Evolutionary conservation across 2,113 vertebrate genomes (phyloP), one percentile per base, ranked within the genome.

Genomic region (Varanus salvator): DNA sequence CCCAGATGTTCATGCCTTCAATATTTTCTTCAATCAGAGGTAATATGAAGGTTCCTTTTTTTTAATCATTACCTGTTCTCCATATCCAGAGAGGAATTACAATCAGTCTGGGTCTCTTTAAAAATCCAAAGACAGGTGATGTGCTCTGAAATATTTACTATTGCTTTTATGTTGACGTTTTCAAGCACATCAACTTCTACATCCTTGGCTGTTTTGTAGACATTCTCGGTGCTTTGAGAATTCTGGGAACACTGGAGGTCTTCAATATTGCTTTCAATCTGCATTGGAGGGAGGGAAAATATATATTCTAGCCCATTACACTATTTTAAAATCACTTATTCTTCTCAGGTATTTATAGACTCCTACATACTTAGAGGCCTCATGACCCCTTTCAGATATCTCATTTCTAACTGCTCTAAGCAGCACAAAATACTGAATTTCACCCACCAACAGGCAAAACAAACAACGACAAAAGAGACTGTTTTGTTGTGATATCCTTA

Each of bases 131-230:
- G 44, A 34, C 94, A 97, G 38, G 95, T 93, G 89, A 87, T 80
- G 0, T 92, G 90, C 34, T 92, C 93, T 80, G 94, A 95, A 93
- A 96, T 92, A 31, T 80, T 97, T 93, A 96, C 93, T 87, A 93
- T 84, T 34, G 97, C 91, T 92, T 90, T 93, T 90, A 97, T 81
- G 86, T 94, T 91, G 72, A 87, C 50, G 68, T 96, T 93, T 91
- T 95, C 92, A 95, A 97, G 95, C 54, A 95, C 8, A 83, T 93
- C 92, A 60, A 94, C 94, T 92, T 96, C 94, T 75, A 95, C 91
- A 50, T 80, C 89, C 90, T 90, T 91, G 38, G 12, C 86, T 83
- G 96, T 74, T 89, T 93, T 66, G 69, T 95, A 96, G 80, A 85
- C 34, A 29, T 92, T 93, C 17, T 92, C 85, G 82, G 64, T 74